Base-by-base conservation (phyloP, 2,888 invertebrate genomes). In the Melanostoma mellinum region DNA sequence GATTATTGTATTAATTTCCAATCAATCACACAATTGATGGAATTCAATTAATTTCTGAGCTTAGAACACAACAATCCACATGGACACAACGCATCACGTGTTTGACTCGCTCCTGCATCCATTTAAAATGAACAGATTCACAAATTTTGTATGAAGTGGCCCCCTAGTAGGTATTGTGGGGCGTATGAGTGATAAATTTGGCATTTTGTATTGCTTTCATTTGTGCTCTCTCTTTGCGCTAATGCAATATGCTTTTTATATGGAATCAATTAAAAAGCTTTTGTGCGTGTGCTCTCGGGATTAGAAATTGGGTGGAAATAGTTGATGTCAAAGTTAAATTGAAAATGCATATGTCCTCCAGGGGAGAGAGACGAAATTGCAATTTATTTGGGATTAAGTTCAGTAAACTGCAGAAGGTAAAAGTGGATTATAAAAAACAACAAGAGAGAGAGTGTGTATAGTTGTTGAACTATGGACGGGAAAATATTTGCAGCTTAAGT, bases 41-140 rank as follows among this genome's bases (percentile, higher is more conserved):
- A 79, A 84, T 84, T 84, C 84, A 84, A 84, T 84, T 84, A 84
- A 84, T 74, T 75, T 79, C 74, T 74, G 71, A 74, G 84, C 79
- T 84, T 84, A 84, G 84, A 61, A 67, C 50, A 42, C 38, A 60
- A 8, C 42, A 6, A 8, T 6, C 6, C 9, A 8, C 42, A 42
- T 8, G 42, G 42, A 42, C 42, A 30, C 61, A 42, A 42, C 9
- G 33, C 32, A n/a, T 40, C 32, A 50, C 38, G 35, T 46, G 48
- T 36, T 36, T 20, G 20, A 20, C 20, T 20, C 20, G 20, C 20
- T 42, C 36, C 8, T 35, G 42, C 30, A 52, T 40, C 46, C 42
- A 69, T 79, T 79, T 33, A 74, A 74, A 50, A 75, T 63, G 44
- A 79, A 74, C 56, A 53, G 20, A 50, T 36, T 44, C 38, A 8